Base-by-base conservation (phyloP, 37 sponge, comb jelly and placozoan genomes). In the Cladorhizidae sp. region DNA sequence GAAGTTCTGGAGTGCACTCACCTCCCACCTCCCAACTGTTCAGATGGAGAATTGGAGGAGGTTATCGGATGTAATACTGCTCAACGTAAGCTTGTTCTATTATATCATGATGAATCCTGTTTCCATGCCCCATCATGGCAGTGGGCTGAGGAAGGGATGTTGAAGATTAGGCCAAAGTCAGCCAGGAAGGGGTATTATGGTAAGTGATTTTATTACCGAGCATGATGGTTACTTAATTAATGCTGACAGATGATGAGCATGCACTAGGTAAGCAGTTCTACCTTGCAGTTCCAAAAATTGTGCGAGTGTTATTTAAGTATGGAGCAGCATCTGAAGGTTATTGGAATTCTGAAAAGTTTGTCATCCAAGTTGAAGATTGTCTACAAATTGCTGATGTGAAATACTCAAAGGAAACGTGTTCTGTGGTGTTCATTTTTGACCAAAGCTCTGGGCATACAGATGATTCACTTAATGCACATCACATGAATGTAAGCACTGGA, bases 291-390 rank as follows among this genome's bases (percentile, higher is more conserved):
- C 11, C 6, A 11, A 61, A 6, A 17, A 1, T 41, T n/a, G 52
- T 41, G 17, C 57, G 59, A 18, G 28, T 2, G 37, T 33, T 57
- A 33, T 51, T 75, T n/a, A 59, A 45, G 5, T 75, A 75, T 57
- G 75, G 75, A 14, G 38, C 28, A 11, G 14, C n/a, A 12, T 40
- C n/a, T 28, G 80, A 86, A 43, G 75, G 87, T 0, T 86, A 74
- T 45, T 86, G 80, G 75, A 86, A 69, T 12, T 56, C 80, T 2
- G 73, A 85, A 1, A 85, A 72, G 52, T 85, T 76, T 68, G 29
- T 84, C 58, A 17, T 9, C 6, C 72, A 85, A 42, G 26, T 85
- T 14, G 67, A 78, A 42, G 54, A 67, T 50, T 72, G 5, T 32
- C 35, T 29, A 23, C 11, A 7, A 12, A 85, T 75, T 31, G 75